phyloP scores from a whole-genome alignment of 2,113 vertebrate species.

The Forbesichthys agassizii region DNA sequence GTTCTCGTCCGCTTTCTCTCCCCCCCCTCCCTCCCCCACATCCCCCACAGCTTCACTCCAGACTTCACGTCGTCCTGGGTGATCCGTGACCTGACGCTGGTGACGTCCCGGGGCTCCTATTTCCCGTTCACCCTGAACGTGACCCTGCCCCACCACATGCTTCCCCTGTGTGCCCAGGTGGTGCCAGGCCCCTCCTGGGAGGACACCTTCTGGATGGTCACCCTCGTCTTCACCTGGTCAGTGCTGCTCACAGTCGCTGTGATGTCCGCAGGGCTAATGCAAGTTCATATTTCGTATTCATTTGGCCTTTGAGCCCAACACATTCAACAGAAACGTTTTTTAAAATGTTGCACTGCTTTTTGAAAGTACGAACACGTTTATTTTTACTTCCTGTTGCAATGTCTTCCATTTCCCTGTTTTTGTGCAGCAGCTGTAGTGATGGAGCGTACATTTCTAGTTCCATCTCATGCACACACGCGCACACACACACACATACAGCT shows the following conservation, averaged over 20 bases:
- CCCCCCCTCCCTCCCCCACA: not conserved
- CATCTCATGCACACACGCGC: too few species aligned
- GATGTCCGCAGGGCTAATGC: too few species aligned
- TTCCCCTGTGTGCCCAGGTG: slow-evolving; percentile 92
- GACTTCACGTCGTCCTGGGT: slow-evolving; percentile 99
- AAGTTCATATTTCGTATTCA: too few species aligned
- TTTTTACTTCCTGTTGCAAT: too few species aligned
- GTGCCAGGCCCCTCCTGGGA: slow-evolving; percentile 98
- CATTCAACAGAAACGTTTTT: too few species aligned
- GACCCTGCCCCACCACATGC: slow-evolving; percentile 94
- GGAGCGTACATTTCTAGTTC: too few species aligned
- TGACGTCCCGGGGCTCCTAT: slow-evolving; percentile 84
- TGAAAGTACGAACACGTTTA: too few species aligned
- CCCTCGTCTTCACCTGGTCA: slow-evolving; percentile 92
- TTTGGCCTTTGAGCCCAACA: too few species aligned
- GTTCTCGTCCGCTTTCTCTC: not conserved
- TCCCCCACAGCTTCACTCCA: slow-evolving; percentile 87
- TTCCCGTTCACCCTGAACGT: slow-evolving; percentile 95
- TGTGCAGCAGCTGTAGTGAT: too few species aligned
- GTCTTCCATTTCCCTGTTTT: too few species aligned
- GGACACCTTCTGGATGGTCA: slow-evolving; percentile 92
- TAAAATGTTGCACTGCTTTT: too few species aligned
- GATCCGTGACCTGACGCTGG: slow-evolving; percentile 89
- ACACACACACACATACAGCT: too few species aligned
- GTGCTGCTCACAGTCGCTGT: not conserved